A percentile compares a stretch with the other conserved stretches of the same genome.
Evolutionary conservation across 1,140 invertebrate species (phyloP).

Genomic region (Bombus confusus): DNA sequence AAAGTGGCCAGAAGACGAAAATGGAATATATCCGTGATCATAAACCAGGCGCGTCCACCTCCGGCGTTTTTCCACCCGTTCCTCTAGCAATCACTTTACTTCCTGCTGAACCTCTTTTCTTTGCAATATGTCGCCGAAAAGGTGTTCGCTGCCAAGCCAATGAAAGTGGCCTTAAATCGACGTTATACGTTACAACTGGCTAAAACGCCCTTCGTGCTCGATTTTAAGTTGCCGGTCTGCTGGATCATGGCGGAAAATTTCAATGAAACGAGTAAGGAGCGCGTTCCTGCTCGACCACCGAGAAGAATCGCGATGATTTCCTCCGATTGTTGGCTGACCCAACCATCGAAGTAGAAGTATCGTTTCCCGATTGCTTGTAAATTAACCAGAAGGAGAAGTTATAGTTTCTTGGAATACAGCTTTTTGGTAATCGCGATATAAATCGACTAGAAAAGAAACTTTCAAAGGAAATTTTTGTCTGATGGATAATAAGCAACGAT

Average conservation of each 20-base stretch:
- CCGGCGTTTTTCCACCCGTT: background rate
- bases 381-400: too few relatives aligned
- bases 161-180: conserved; percentile 43
- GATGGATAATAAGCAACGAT: too few relatives aligned
- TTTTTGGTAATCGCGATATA: too few relatives aligned
- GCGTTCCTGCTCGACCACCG: too few relatives aligned
- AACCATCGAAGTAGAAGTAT: too few relatives aligned
- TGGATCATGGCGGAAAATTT: background rate
- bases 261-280: background rate
- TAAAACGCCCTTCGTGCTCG: background rate
- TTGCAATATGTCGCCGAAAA: conserved; percentile 42
- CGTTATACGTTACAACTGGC: conserved; percentile 28
- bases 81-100: conserved; percentile 12
- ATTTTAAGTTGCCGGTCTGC: background rate
- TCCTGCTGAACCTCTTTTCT: conserved; percentile 16
- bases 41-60: conserved; percentile 48
- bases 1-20: conserved; percentile 73
- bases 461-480: too few relatives aligned
- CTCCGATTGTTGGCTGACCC: too few relatives aligned
- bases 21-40: conserved; percentile 76
- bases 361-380: too few relatives aligned
- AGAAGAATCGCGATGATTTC: conserved; percentile 1
- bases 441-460: too few relatives aligned
- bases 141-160: background rate
- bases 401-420: too few relatives aligned